These are phyloP conservation scores for Drosophila aldrichi DNA, from an alignment of 2,888 invertebrate genomes.

Conservation along the genomic window DNA sequence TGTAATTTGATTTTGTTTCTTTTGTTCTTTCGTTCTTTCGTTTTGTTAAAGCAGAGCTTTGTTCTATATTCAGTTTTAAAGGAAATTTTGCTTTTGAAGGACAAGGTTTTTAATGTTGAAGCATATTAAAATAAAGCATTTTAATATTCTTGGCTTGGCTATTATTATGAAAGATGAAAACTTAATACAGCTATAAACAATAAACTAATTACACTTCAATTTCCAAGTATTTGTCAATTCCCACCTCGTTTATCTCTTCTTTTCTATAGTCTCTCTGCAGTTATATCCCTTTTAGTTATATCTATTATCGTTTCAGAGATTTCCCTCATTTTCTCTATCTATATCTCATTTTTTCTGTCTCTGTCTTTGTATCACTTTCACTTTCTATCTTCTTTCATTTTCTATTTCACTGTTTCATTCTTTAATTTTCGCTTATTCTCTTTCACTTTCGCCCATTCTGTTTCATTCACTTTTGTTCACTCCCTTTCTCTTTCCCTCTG, in stretches of 20 bases:
- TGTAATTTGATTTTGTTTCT: conserved; percentile 50
- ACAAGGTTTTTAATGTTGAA: background rate
- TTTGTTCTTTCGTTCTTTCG: conserved; percentile 19
- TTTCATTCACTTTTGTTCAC: background rate
- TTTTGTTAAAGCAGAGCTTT: conserved; percentile 8
- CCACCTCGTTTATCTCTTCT: too few species aligned
- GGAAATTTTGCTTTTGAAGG: background rate
- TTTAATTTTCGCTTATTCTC: background rate
- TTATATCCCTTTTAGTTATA: background rate
- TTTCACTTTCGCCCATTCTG: background rate
- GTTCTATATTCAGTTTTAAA: background rate
- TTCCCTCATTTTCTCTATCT: background rate
- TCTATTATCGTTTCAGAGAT: background rate
- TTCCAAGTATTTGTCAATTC: too few species aligned
- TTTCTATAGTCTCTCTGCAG: too few species aligned
- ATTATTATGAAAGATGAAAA: background rate
- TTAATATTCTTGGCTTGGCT: background rate
- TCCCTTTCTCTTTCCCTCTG: too few species aligned
- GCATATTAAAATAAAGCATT: background rate
- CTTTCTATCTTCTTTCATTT: background rate
- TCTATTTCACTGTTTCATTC: background rate
- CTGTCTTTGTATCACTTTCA: background rate
- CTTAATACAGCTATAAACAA: too few species aligned
- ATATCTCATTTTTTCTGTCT: background rate
- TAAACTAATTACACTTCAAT: too few species aligned